Conservation (phyloP, 2,113 vertebrate genomes). For the Sakesphorus luctuosus region DNA sequence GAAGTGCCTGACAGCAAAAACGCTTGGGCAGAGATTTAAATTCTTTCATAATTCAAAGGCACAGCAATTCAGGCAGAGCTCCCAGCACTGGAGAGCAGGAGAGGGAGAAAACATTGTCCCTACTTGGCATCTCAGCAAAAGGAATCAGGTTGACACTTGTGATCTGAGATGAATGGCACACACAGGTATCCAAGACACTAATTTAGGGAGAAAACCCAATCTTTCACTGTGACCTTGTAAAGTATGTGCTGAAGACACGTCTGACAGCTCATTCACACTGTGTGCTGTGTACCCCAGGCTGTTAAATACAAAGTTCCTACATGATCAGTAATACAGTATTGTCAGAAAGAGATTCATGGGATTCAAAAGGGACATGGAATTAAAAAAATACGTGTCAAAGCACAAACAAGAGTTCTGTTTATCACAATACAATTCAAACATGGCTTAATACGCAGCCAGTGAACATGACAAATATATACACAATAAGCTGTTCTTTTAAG, state of each 20-base stretch:
- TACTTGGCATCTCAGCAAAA: background rate
- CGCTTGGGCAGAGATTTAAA: background rate
- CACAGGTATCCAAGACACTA: background rate
- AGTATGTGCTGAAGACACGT: background rate
- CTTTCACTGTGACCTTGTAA: background rate
- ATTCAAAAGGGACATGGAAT: background rate
- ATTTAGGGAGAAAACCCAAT: background rate
- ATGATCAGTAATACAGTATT: background rate
- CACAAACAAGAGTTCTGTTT: background rate
- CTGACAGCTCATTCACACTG: background rate
- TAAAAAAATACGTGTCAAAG: background rate
- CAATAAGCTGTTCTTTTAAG: background rate
- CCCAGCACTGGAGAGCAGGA: background rate
- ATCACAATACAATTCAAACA: background rate
- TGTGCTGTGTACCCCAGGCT: rapidly evolving
- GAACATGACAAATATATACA: background rate
- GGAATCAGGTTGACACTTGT: background rate
- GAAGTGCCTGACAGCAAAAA: constrained; percentile 1
- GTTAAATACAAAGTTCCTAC: background rate
- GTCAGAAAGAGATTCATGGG: background rate
- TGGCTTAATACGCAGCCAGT: background rate
- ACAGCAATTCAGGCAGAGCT: background rate
- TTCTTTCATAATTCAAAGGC: background rate
- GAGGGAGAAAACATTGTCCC: background rate
- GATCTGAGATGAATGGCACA: background rate